A percentile compares a stretch with the other conserved stretches of the same genome.
Evolutionary conservation across 2,888 invertebrate species (phyloP).

Genomic region (Lycocerus yunnanus): DNA sequence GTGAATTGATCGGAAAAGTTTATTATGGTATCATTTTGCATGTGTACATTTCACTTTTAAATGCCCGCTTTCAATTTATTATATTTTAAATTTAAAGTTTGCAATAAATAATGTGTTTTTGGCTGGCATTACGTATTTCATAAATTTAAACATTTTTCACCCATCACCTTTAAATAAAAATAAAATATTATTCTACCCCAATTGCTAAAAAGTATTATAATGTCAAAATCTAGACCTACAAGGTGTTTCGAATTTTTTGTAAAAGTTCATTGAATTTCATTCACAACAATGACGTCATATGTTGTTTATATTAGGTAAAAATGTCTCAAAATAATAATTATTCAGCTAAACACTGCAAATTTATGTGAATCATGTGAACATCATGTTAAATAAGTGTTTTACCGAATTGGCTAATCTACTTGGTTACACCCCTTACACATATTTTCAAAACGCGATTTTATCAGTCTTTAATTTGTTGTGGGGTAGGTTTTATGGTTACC

Average conservation of each 20-base stretch:
- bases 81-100: not conserved
- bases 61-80: not conserved
- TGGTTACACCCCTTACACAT: not conserved
- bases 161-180: no score
- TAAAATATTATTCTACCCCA: not conserved
- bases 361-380: not conserved
- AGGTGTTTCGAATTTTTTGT: not conserved
- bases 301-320: not conserved
- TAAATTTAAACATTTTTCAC: not conserved
- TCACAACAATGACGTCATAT: not conserved
- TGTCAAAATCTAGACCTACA: not conserved
- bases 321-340: not conserved
- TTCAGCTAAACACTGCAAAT: not conserved
- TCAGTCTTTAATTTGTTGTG: not conserved
- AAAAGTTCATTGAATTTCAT: not conserved
- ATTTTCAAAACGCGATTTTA: not conserved
- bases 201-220: not conserved
- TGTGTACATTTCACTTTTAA: slow-evolving; percentile 17
- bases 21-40: slow-evolving; percentile 21
- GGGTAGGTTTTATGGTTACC: not conserved
- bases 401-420: not conserved
- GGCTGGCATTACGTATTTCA: not conserved
- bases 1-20: slow-evolving; percentile 43
- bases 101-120: not conserved
- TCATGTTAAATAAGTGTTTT: not conserved